phyloP scores from a whole-genome alignment of 2,888 invertebrate genomes.

The Pterobdella sp. region DNA sequence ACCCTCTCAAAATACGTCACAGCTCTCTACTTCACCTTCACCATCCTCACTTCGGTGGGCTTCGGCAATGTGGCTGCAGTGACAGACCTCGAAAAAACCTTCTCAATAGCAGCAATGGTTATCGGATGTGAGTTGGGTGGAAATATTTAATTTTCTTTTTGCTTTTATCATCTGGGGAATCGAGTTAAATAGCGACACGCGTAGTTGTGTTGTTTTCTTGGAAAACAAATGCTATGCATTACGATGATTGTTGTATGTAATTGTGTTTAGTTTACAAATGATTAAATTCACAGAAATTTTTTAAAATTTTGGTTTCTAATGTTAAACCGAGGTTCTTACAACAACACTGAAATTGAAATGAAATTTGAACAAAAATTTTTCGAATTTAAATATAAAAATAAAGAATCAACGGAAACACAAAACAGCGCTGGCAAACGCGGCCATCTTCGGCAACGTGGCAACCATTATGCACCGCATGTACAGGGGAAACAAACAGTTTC shows the following conservation, averaged over 20 bases:
- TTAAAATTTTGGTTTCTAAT: neutral
- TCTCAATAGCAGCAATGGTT: conserved; percentile 51
- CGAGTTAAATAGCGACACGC: too few relatives aligned
- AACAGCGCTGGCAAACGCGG: conserved; percentile 51
- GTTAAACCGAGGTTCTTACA: neutral
- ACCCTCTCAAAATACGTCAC: conserved; percentile 50
- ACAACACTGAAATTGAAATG: neutral
- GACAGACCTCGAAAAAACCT: conserved; percentile 51
- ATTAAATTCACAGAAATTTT: too few relatives aligned
- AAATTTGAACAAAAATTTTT: neutral
- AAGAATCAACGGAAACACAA: neutral
- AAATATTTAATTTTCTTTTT: neutral
- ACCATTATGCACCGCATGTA: conserved; percentile 51
- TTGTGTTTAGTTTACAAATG: too few relatives aligned
- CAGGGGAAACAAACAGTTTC: conserved; percentile 51
- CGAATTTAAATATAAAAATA: neutral
- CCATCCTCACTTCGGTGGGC: conserved; percentile 50
- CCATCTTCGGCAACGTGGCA: conserved; percentile 52
- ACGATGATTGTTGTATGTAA: too few relatives aligned
- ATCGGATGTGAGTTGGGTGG: conserved; percentile 47
- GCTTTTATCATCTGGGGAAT: too few relatives aligned
- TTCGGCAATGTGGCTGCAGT: conserved; percentile 52
- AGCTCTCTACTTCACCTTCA: conserved; percentile 51
- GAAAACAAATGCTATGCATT: too few relatives aligned
- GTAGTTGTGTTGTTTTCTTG: neutral